Evolutionary conservation across 64 coral and sea anemone species (phyloP).

Genomic region (Montipora cactus): DNA sequence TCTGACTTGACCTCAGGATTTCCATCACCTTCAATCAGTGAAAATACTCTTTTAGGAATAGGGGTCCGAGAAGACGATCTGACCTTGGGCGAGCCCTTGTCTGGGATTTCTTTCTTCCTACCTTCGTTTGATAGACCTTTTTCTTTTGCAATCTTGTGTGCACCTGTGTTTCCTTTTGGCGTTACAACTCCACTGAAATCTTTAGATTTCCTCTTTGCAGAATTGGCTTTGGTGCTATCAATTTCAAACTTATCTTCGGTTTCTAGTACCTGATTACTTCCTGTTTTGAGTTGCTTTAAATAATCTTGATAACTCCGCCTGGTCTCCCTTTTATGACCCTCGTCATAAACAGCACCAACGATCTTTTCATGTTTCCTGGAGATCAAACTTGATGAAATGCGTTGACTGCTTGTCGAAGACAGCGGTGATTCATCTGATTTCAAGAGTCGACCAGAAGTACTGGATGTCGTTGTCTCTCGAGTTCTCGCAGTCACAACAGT

Average conservation of each 20-base stretch:
- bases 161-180: background rate
- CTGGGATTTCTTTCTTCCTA: constrained; percentile 9
- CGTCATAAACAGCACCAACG: background rate
- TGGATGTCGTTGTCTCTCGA: background rate
- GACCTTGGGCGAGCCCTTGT: constrained; percentile 37
- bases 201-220: constrained; percentile 5
- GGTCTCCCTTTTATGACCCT: constrained; percentile 56
- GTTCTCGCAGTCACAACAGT: constrained; percentile 9
- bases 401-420: background rate
- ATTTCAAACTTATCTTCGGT: background rate
- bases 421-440: background rate
- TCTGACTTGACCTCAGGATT: background rate
- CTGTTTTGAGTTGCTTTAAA: constrained; percentile 27
- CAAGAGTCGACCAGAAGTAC: background rate
- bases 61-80: constrained; percentile 64
- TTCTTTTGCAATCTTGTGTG: background rate
- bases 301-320: constrained; percentile 34
- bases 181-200: background rate
- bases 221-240: background rate
- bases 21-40: constrained; percentile 45
- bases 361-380: constrained; percentile 10
- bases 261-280: background rate
- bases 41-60: constrained; percentile 61
- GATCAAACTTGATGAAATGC: background rate
- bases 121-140: background rate